Evolutionary conservation across 1,140 invertebrate genomes (phyloP).

Genomic region (Drosophila kanapiae): DNA sequence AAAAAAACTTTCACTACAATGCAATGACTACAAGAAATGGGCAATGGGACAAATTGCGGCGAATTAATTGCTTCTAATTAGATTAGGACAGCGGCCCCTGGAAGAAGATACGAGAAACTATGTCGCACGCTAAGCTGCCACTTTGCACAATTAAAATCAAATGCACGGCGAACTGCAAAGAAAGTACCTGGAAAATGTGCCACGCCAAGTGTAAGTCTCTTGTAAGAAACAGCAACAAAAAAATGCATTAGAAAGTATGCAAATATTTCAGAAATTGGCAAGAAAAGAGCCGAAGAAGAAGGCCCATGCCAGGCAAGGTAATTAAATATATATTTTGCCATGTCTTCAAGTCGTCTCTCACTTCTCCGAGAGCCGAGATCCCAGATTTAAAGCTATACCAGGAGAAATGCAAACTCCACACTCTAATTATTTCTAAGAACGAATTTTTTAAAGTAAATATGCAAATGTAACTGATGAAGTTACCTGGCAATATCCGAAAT

Average conservation of each 20-base stretch:
- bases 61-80: conserved; percentile 81
- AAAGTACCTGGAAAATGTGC: conserved; percentile 72
- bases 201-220: conserved; percentile 36
- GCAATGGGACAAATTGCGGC: conserved; percentile 57
- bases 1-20: conserved; percentile 72
- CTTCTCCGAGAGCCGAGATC: conserved; percentile 12
- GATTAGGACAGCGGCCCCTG: conserved; percentile 53
- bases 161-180: conserved; percentile 50
- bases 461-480: too few relatives aligned
- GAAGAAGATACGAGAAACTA: conserved; percentile 72
- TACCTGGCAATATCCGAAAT: not conserved
- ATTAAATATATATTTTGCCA: conserved; percentile 71
- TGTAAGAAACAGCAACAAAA: conserved; percentile 2
- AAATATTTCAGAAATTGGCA: conserved; percentile 74
- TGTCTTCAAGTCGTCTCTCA: conserved; percentile 16
- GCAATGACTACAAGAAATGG: conserved; percentile 32
- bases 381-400: conserved; percentile 10
- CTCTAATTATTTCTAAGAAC: not conserved
- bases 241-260: conserved; percentile 81
- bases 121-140: conserved; percentile 73
- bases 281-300: conserved; percentile 22
- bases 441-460: not conserved
- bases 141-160: conserved; percentile 65
- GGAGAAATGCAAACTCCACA: not conserved
- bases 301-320: conserved; percentile 44